Conservation (phyloP, 1,140 invertebrate species). For the Lepidurus couesii region DNA sequence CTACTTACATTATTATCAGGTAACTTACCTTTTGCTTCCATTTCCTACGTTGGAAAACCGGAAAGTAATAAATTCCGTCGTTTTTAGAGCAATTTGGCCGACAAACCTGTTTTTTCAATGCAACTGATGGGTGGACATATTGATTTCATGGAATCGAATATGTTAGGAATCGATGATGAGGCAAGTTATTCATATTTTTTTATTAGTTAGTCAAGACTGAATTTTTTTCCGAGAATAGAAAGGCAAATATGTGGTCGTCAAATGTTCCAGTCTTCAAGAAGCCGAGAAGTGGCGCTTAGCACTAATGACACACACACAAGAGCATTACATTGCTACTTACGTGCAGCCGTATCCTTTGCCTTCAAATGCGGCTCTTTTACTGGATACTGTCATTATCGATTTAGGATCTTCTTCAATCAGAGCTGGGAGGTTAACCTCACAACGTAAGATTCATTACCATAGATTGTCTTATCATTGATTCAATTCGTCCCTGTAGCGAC, state of each 20-base stretch:
- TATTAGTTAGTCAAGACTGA: background rate
- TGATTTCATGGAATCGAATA: conserved; percentile 49
- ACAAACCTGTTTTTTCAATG: conserved; percentile 47
- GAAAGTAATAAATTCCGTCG: conserved; percentile 2
- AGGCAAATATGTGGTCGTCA: conserved; percentile 52
- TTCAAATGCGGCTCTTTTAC: conserved; percentile 43
- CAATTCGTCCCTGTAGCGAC: conserved; percentile 45
- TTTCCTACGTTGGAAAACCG: background rate
- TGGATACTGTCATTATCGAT: conserved; percentile 51
- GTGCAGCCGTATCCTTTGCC: conserved; percentile 48
- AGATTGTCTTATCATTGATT: background rate
- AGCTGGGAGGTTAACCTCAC: conserved; percentile 53
- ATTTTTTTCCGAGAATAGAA: conserved; percentile 43
- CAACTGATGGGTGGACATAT: conserved; percentile 52
- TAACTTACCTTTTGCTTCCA: conserved; percentile 36
- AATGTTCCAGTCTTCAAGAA: conserved; percentile 48
- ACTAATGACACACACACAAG: conserved; percentile 51
- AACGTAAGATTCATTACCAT: conserved; percentile 44
- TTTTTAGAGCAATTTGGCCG: conserved; percentile 46
- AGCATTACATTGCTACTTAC: conserved; percentile 49
- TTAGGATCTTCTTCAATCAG: conserved; percentile 54
- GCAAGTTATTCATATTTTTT: conserved; percentile 41
- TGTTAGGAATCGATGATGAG: conserved; percentile 53
- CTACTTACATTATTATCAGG: conserved; percentile 51
- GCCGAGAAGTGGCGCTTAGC: conserved; percentile 51